These are phyloP conservation scores for Lysiphlebus fabarum DNA, from an alignment of 1,140 invertebrate genomes.

Conservation along the genomic window DNA sequence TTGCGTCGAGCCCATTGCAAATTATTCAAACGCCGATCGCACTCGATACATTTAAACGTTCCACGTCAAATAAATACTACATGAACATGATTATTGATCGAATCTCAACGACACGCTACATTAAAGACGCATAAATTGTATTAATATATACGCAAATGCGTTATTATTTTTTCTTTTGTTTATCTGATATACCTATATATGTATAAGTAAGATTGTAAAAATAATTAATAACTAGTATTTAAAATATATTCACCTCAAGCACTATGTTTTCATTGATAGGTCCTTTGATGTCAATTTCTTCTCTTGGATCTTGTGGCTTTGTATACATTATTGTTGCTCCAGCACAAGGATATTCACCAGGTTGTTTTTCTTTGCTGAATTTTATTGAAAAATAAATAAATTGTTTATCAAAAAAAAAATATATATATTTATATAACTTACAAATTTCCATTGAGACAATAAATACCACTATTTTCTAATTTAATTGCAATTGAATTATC, in stretches of 20 bases:
- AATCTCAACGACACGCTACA: constrained; percentile 10
- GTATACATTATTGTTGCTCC: constrained; percentile 45
- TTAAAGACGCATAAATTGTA: constrained; percentile 13
- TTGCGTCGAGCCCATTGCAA: constrained; percentile 25
- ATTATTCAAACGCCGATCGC: constrained; percentile 14
- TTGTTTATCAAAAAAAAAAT: background rate
- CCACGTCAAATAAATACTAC: constrained; percentile 13
- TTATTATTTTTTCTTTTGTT: background rate
- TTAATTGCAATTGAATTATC: constrained; percentile 49
- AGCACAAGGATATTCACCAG: constrained; percentile 49
- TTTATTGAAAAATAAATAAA: constrained; percentile 2
- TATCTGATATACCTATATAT: too few species aligned
- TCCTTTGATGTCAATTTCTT: constrained; percentile 52
- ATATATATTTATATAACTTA: constrained; percentile 37
- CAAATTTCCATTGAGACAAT: constrained; percentile 52
- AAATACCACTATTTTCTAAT: constrained; percentile 37
- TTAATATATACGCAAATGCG: background rate
- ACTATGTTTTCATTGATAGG: constrained; percentile 48
- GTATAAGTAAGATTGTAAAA: too few species aligned
- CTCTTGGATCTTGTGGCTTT: constrained; percentile 47
- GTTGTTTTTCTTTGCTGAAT: constrained; percentile 38
- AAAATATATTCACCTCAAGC: constrained; percentile 33
- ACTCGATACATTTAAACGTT: background rate
- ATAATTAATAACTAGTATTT: background rate
- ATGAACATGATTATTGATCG: constrained; percentile 9